These are phyloP conservation scores for Chelonoidis abingdonii DNA, from an alignment of 2,113 vertebrate species.

Conservation along the genomic window DNA sequence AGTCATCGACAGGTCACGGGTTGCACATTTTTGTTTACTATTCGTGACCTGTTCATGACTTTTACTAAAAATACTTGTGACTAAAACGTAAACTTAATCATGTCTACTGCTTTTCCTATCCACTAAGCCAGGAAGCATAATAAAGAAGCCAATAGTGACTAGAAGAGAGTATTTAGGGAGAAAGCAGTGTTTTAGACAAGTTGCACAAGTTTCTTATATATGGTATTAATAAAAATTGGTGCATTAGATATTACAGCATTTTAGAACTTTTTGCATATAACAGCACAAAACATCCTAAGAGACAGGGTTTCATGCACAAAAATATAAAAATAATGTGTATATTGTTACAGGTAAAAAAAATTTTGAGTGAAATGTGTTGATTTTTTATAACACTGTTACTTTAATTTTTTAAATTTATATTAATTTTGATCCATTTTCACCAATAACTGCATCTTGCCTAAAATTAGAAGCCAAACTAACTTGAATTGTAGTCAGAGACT, in stretches of 20 bases:
- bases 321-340: neutral
- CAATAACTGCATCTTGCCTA: slow-evolving; percentile 3
- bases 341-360: neutral
- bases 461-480: slow-evolving; percentile 5
- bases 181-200: neutral
- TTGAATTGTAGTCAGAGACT: neutral
- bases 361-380: neutral
- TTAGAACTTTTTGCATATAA: neutral
- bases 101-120: neutral
- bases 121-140: neutral
- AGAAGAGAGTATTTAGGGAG: neutral
- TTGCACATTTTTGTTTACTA: no score
- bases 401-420: neutral
- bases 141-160: neutral
- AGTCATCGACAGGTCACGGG: no score
- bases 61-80: no score
- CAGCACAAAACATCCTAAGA: neutral
- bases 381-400: neutral
- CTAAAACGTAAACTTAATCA: no score
- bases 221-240: neutral
- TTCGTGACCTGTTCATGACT: no score
- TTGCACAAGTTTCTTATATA: neutral
- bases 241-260: neutral
- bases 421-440: neutral
- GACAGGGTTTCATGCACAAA: neutral